Percentiles rank a stretch among this genome's conserved stretches.
These are phyloP conservation scores for Anthopleura xanthogrammica DNA, from an alignment of 92 coral and sea anemone species.

Conservation along the genomic window DNA sequence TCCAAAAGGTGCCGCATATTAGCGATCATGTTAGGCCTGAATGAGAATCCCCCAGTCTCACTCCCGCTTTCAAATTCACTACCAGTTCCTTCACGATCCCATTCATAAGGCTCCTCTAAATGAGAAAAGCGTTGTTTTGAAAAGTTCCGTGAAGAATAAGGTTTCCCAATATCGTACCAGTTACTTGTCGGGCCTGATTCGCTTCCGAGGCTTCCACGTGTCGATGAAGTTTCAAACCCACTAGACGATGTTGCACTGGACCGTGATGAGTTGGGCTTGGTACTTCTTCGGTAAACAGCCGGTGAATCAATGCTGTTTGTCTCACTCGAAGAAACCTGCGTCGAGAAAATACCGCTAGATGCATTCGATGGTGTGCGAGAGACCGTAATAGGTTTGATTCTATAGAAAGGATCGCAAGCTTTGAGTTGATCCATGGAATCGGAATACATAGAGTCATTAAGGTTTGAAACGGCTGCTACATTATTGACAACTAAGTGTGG, in stretches of 20 bases:
- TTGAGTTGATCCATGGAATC: slow-evolving; percentile 80
- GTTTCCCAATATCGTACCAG: slow-evolving; percentile 40
- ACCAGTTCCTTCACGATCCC: slow-evolving; percentile 73
- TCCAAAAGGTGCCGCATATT: slow-evolving; percentile 41
- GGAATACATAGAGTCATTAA: slow-evolving; percentile 34
- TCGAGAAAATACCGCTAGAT: slow-evolving; percentile 77
- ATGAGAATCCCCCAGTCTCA: slow-evolving; percentile 42
- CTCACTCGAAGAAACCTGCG: slow-evolving; percentile 81
- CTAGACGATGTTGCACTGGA: slow-evolving; percentile 69
- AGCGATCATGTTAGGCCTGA: slow-evolving; percentile 36
- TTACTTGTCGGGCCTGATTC: slow-evolving; percentile 1
- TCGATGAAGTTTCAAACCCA: slow-evolving; percentile 43
- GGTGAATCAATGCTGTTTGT: slow-evolving; percentile 84
- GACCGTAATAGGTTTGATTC: slow-evolving; percentile 33
- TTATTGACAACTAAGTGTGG: slow-evolving; percentile 1
- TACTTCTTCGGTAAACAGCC: slow-evolving; percentile 34
- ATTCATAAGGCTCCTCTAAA: slow-evolving; percentile 76
- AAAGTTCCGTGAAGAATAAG: slow-evolving; percentile 25
- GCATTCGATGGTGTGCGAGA: slow-evolving; percentile 83
- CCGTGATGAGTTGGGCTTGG: slow-evolving; percentile 53
- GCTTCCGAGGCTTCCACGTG: slow-evolving; percentile 60
- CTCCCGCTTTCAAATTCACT: slow-evolving; percentile 62
- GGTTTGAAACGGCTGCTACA: slow-evolving; percentile 35
- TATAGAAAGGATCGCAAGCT: slow-evolving; percentile 78
- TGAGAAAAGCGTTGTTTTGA: slow-evolving; percentile 42